Evolutionary conservation across 1,140 invertebrate genomes (phyloP), one percentile per base, ranked within the genome.

Genomic region (Ceratina japonica): DNA sequence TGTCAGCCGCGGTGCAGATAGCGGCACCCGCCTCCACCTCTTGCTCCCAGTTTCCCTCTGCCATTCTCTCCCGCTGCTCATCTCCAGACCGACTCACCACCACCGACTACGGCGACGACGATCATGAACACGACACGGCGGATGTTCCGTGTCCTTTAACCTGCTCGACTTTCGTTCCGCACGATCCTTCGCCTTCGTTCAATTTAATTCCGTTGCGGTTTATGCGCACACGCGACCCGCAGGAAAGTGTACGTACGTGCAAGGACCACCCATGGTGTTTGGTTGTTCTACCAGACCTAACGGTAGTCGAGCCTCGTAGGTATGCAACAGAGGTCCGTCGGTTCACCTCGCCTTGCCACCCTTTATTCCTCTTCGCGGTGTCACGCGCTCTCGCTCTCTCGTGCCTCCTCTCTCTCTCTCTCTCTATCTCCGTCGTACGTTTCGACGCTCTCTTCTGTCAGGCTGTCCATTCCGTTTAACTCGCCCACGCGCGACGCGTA

Each of bases 1-100:
- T 89, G 91, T 92, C 90, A 90, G 88, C 83, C 84, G 69, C 82
- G 85, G 83, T 87, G 86, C 86, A 91, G 90, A 91, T 91, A 91
- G 87, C 87, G 85, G 74, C 81, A 76, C 75, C 79, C 79, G 75
- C 81, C 82, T 86, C 86, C 83, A 74, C 83, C 84, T 79, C 63
- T 75, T 61, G 51, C 63, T 76, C 83, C 70, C 72, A 51, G 81
- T 84, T 79, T 84, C 83, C 78, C 75, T 74, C 52, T 75, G 59
- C 73, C 61, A 37, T 76, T 73, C 72, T 69, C 65, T 22, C 51
- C 68, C 75, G 84, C 68, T 74, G 69, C 49, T 71, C 84, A 63
- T 68, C 72, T 72, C 73, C 13, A 15, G 10, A 10, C 15, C 20
- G 37, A 44, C 37, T 16, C 3, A 27, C 20, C 37, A 8, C n/a